Base-by-base conservation (phyloP, 2,113 vertebrate species). In the Mystacornis crossleyi region DNA sequence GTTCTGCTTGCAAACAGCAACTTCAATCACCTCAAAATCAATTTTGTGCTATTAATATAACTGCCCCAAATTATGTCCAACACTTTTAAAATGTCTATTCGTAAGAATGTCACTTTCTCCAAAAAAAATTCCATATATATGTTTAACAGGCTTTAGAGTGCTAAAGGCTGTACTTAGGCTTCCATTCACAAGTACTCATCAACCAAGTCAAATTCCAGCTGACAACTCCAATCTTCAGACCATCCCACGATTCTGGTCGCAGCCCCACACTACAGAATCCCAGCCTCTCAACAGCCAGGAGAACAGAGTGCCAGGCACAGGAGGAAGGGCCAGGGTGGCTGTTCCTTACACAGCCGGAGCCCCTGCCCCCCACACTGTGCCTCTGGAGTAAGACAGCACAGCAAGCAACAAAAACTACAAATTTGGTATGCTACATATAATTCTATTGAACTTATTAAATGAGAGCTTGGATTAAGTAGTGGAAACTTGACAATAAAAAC, bases 401-500 rank as follows among this genome's bases (percentile, higher is more conserved):
- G 58, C 51, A 66, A 72, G 50, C 54, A 50, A 81, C 38, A 74
- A 42, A 60, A 91, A 48, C 34, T 55, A 73, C 38, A 45, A 36
- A 53, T 73, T 53, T 71, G 53, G 51, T 45, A 66, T 4, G 6
- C 26, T 53, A 29, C 2, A 0, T 47, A 28, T 47, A 43, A 79
- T 60, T 84, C 64, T 84, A 78, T n/a, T 73, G 47, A 21, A 58
- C 24, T 71, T 71, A 34, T 55, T 89, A 72, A 89, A 81, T 17
- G 29, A 61, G 43, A 84, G 34, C 18, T 14, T 66, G 65, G 61
- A 81, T 87, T 54, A 81, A 94, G 66, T 18, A 81, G 48, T 47
- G 55, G 55, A 83, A 94, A 90, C 48, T 73, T 73, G 28, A 65
- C 53, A 75, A 51, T 13, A 93, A 92, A 93, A 85, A 60, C 19